A percentile compares a stretch with the other conserved stretches of the same genome.
Conservation (phyloP, 2,888 invertebrate species). For the Ceraclea dissimilis region DNA sequence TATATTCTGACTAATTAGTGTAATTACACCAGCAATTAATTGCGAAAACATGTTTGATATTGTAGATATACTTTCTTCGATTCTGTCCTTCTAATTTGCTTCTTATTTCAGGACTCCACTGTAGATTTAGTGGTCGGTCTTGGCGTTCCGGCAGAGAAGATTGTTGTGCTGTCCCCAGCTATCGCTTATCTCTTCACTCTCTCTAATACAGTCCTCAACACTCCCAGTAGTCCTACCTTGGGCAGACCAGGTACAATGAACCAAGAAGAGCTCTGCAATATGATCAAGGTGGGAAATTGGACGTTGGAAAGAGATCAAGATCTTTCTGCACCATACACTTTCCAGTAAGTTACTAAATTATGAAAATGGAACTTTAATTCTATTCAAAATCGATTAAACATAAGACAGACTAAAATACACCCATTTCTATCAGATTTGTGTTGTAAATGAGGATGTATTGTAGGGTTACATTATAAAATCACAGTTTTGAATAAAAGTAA, state of each 20-base stretch:
- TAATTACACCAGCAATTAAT: too few species aligned
- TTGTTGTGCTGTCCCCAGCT: constrained; percentile 65
- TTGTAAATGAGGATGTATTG: too few species aligned
- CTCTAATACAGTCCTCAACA: constrained; percentile 55
- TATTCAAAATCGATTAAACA: neutral
- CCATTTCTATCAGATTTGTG: too few species aligned
- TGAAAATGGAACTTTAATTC: too few species aligned
- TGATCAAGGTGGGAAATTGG: constrained; percentile 55
- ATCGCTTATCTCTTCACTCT: constrained; percentile 62
- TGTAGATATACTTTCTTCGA: too few species aligned
- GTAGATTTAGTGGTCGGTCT: constrained; percentile 65
- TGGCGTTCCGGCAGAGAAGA: constrained; percentile 61
- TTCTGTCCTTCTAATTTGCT: too few species aligned
- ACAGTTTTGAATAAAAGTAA: too few species aligned
- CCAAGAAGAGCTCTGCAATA: constrained; percentile 51
- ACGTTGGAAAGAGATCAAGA: constrained; percentile 71
- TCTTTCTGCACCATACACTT: constrained; percentile 69
- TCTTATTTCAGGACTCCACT: constrained; percentile 56
- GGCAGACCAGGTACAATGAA: constrained; percentile 50
- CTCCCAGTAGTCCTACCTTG: constrained; percentile 58
- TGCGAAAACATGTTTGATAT: too few species aligned
- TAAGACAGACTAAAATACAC: too few species aligned
- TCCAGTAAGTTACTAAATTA: constrained; percentile 44
- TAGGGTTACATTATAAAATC: too few species aligned
- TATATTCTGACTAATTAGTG: too few species aligned